These are phyloP conservation scores for Forbesichthys agassizii DNA, from an alignment of 2,113 vertebrate genomes.

Conservation along the genomic window DNA sequence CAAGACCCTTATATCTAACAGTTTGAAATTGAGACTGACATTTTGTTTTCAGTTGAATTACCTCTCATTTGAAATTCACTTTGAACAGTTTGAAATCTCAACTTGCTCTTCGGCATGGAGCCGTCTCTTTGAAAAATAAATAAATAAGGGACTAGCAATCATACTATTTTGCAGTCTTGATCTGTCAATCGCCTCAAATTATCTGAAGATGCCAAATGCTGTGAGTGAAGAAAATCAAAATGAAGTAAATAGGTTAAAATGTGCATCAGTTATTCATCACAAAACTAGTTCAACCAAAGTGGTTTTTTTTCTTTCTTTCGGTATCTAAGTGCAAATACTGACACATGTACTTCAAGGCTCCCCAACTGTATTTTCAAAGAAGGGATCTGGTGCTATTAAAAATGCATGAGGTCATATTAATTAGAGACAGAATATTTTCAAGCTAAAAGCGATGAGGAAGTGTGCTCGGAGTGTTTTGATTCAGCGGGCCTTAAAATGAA, in stretches of 20 bases:
- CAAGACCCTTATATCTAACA: constrained; percentile 33
- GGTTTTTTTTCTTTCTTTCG: constrained; percentile 34
- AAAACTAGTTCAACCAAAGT: constrained; percentile 67
- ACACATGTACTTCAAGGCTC: constrained; percentile 78
- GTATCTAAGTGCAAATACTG: constrained; percentile 75
- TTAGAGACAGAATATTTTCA: constrained; percentile 76
- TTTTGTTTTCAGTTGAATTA: constrained; percentile 71
- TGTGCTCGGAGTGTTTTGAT: constrained; percentile 59
- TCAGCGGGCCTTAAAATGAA: constrained; percentile 67
- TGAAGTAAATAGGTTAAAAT: constrained; percentile 78
- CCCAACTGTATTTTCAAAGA: constrained; percentile 66
- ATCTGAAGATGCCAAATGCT: constrained; percentile 46
- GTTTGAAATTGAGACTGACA: constrained; percentile 54
- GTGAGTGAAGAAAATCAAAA: constrained; percentile 66
- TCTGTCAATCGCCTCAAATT: constrained; percentile 55
- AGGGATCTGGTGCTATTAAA: constrained; percentile 69
- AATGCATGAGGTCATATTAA: constrained; percentile 78
- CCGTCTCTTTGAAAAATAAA: constrained; percentile 39
- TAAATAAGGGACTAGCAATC: constrained; percentile 45
- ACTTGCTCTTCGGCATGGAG: constrained; percentile 55
- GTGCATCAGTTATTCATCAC: constrained; percentile 75
- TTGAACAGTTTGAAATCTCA: constrained; percentile 71
- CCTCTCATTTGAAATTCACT: constrained; percentile 68
- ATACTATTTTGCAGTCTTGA: constrained; percentile 58
- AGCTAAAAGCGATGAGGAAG: constrained; percentile 72